Evolutionary conservation across 2,113 vertebrate genomes (phyloP).

Genomic region (Oplegnathus fasciatus): DNA sequence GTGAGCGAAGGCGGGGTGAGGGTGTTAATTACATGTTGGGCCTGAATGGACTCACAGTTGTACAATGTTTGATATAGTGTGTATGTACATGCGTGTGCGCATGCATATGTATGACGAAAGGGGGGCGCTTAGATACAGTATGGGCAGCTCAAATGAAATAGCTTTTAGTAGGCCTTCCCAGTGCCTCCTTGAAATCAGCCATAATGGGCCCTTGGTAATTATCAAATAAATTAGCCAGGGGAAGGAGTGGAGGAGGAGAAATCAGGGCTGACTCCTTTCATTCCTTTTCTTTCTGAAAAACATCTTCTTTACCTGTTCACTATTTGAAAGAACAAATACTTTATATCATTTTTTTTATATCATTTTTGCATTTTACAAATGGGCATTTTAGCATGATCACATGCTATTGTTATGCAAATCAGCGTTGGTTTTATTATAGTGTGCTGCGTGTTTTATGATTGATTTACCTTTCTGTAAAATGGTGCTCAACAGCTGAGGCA

Average conservation of each 20-base stretch:
- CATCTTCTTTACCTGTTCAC: constrained; percentile 18
- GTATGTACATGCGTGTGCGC: background rate
- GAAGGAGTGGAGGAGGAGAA: constrained; percentile 39
- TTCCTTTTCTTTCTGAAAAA: constrained; percentile 36
- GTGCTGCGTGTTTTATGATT: background rate
- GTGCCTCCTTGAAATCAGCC: constrained; percentile 76
- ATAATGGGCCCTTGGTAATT: constrained; percentile 80
- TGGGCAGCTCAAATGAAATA: constrained; percentile 78
- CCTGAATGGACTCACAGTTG: constrained; percentile 61
- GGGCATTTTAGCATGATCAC: background rate
- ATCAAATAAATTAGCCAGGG: constrained; percentile 76
- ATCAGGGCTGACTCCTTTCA: constrained; percentile 34
- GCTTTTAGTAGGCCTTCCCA: constrained; percentile 77
- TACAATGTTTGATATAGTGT: constrained; percentile 37
- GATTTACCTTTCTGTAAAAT: constrained; percentile 17
- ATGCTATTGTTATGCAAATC: background rate
- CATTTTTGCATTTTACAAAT: constrained; percentile 4
- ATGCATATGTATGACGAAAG: background rate
- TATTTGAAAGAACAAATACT: background rate
- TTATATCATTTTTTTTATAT: background rate
- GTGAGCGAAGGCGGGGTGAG: constrained; percentile 40
- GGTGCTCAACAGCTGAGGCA: background rate
- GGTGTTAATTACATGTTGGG: constrained; percentile 61
- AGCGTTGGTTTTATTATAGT: constrained; percentile 10
- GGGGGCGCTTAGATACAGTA: constrained; percentile 45